These are phyloP conservation scores for Microcaecilia unicolor DNA, from an alignment of 2,797 vertebrate species.

Conservation along the genomic window DNA sequence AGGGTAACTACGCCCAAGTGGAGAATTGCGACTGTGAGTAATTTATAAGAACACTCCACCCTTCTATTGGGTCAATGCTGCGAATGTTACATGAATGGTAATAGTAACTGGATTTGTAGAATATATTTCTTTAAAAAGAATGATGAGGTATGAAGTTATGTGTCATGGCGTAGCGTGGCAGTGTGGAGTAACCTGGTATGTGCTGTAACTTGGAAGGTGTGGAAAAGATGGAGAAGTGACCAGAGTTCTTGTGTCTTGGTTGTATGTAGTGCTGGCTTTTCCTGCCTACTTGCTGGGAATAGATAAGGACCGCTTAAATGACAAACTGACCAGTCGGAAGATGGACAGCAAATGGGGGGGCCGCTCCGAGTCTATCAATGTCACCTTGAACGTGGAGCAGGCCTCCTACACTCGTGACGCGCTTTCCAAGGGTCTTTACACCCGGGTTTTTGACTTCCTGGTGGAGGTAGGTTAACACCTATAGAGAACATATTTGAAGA, in stretches of 20 bases:
- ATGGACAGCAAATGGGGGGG: constrained; percentile 97
- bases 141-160: too few species aligned
- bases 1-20: constrained; percentile 84
- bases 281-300: constrained; percentile 91
- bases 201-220: not conserved
- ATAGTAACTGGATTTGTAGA: too few species aligned
- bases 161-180: too few species aligned
- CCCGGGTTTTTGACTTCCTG: constrained; percentile 86
- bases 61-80: too few species aligned
- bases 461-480: constrained; percentile 77
- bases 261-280: constrained; percentile 77
- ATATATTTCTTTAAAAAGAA: too few species aligned
- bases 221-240: not conserved
- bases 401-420: constrained; percentile 86
- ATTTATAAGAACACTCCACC: too few species aligned
- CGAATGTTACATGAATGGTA: too few species aligned
- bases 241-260: not conserved
- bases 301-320: constrained; percentile 72
- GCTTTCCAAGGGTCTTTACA: constrained; percentile 88
- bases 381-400: constrained; percentile 91
- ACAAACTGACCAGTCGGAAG: constrained; percentile 89
- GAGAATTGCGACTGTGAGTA: constrained; percentile 84
- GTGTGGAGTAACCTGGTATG: not conserved
- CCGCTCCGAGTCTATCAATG: constrained; percentile 82
- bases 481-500: too few species aligned